Percentiles rank a stretch among this genome's conserved stretches.
These are phyloP conservation scores for Cecropterus lyciades DNA, from an alignment of 1,140 invertebrate genomes.

Conservation along the genomic window DNA sequence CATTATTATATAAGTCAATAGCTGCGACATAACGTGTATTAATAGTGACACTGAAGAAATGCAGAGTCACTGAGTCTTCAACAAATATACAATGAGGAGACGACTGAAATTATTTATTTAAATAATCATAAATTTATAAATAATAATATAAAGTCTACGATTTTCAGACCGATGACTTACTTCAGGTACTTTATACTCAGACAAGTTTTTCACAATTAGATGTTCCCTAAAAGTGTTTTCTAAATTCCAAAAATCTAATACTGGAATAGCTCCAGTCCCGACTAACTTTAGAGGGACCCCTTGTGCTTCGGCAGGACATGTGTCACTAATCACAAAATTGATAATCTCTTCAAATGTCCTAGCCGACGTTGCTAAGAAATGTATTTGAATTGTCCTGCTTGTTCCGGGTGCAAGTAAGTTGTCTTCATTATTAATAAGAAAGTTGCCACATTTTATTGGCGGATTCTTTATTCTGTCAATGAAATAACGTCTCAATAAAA, in stretches of 20 bases:
- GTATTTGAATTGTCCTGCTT: conserved; percentile 68
- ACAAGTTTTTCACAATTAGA: conserved; percentile 69
- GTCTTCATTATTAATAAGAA: conserved; percentile 70
- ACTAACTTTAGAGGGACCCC: conserved; percentile 74
- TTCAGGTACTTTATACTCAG: conserved; percentile 70
- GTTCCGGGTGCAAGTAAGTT: conserved; percentile 70
- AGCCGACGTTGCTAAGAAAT: conserved; percentile 67
- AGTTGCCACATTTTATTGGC: conserved; percentile 74
- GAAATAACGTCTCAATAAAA: neutral
- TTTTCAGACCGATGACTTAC: conserved; percentile 48
- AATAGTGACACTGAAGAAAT: conserved; percentile 70
- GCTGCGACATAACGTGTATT: conserved; percentile 59
- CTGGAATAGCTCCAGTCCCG: conserved; percentile 74
- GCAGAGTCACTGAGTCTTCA: conserved; percentile 72
- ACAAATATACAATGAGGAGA: conserved; percentile 72
- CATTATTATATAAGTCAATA: conserved; percentile 74
- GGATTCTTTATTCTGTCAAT: conserved; percentile 66
- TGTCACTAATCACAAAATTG: conserved; percentile 76
- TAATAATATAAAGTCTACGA: too few species aligned
- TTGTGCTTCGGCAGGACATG: conserved; percentile 72
- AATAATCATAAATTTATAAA: too few species aligned
- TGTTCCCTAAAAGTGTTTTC: conserved; percentile 78
- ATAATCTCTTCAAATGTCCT: conserved; percentile 71
- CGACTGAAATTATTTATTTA: conserved; percentile 66
- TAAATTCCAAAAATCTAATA: conserved; percentile 76